Base-by-base conservation (phyloP, 2,888 invertebrate species). In the Agriopis leucophaearia region DNA sequence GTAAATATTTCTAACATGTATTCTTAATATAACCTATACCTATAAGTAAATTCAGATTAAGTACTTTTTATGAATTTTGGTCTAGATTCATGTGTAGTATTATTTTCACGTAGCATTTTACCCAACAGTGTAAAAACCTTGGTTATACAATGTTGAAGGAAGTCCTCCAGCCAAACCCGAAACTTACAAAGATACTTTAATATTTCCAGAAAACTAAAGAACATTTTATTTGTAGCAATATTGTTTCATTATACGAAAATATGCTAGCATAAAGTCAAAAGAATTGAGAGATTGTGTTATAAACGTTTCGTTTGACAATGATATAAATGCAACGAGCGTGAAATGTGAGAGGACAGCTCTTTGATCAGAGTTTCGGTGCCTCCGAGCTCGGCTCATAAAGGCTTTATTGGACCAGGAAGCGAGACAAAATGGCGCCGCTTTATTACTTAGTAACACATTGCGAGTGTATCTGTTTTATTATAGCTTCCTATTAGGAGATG, bases 361-460 rank as follows among this genome's bases (percentile, higher is more conserved):
- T 93, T 93, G 93, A 92, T 92, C 92, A 90, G 86, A 86, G 78
- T 88, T 88, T 88, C 88, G 83, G 79, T 57, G 61, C 62, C 44
- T 63, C 65, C 42, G 35, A 85, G 88, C 87, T 88, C 88, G 81
- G 83, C 84, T 89, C 90, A 90, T 89, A 89, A 89, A 88, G 84
- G 84, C 90, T 88, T 89, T 91, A 90, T 91, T 91, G 87, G 85
- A 85, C 86, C 81, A 86, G 89, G 90, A 92, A 90, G 86, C 85
- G 83, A 88, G 87, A 87, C 91, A 94, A 94, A 90, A 94, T 93
- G 93, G 93, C 93, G 91, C 84, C 87, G 88, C 92, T 91, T 92
- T 92, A 92, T 93, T 92, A 92, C 93, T 93, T 92, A 94, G 91
- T 91, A 91, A 91, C 92, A 92, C 92, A 89, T 90, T 87, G 86